Evolutionary conservation across 2,888 invertebrate species (phyloP).

Genomic region (Caenorhabditis zanzibari): DNA sequence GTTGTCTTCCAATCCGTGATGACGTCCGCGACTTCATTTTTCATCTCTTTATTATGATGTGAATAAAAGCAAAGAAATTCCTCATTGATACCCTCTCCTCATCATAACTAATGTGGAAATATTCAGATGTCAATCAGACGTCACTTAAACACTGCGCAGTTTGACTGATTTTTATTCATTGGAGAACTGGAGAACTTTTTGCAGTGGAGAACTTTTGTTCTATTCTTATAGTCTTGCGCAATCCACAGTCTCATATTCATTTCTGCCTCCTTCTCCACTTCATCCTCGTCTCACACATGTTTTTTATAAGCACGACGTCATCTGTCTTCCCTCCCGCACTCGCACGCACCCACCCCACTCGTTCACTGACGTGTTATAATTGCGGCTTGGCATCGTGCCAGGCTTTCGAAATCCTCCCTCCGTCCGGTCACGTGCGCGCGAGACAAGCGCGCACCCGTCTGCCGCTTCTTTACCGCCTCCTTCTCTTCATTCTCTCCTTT

Average conservation of each 20-base stretch:
- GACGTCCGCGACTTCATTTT: conserved; percentile 33
- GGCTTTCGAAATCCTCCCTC: conserved; percentile 64
- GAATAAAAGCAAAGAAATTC: conserved; percentile 1
- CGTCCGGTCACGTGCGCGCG: conserved; percentile 61
- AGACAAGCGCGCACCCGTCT: conserved; percentile 59
- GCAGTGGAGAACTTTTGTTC: conserved; percentile 2
- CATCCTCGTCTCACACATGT: conserved; percentile 58
- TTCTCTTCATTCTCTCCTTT: conserved; percentile 34
- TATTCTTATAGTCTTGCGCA: conserved; percentile 32
- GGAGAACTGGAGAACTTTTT: too few relatives aligned
- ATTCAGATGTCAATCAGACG: conserved; percentile 33
- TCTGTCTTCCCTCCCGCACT: conserved; percentile 50
- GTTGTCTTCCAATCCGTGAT: conserved; percentile 34
- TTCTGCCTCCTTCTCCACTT: conserved; percentile 4
- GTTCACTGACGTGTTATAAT: conserved; percentile 69
- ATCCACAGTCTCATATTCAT: conserved; percentile 39
- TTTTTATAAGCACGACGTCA: conserved; percentile 65
- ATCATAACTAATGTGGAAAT: conserved; percentile 34
- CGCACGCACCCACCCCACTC: conserved; percentile 60
- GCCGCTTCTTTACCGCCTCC: conserved; percentile 53
- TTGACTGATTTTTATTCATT: too few relatives aligned
- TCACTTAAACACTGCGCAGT: conserved; percentile 6
- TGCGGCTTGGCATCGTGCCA: conserved; percentile 70
- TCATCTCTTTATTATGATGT: conserved; percentile 18
- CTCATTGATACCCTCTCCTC: background rate